Evolutionary conservation across 1,140 invertebrate genomes (phyloP).

Genomic region (Calliopsis andreniformis): DNA sequence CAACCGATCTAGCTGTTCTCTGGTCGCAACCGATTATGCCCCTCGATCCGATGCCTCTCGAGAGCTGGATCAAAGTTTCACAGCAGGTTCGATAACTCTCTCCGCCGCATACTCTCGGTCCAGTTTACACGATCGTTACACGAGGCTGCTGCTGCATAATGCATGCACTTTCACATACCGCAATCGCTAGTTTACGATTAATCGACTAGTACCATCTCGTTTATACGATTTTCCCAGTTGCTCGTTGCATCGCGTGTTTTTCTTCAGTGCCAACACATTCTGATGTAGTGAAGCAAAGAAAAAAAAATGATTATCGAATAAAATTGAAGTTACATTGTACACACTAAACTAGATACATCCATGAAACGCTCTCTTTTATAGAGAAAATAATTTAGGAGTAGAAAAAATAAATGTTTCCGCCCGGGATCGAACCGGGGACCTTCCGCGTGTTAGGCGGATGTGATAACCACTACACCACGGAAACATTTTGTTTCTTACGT

Average conservation of each 20-base stretch:
- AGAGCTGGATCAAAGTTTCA: slow-evolving; percentile 54
- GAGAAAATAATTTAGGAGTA: too few relatives aligned
- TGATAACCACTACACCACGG: too few relatives aligned
- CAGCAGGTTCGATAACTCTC: slow-evolving; percentile 16
- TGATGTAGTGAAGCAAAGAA: too few relatives aligned
- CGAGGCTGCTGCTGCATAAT: slow-evolving; percentile 58
- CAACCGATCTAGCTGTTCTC: neutral
- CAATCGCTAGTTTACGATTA: slow-evolving; percentile 60
- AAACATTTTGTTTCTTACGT: too few relatives aligned
- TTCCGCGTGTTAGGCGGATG: too few relatives aligned
- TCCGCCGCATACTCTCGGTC: slow-evolving; percentile 15
- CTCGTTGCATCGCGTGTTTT: neutral
- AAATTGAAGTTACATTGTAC: too few relatives aligned
- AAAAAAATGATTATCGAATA: too few relatives aligned
- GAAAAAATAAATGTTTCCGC: too few relatives aligned
- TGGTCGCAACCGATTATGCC: neutral
- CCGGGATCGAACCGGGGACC: too few relatives aligned
- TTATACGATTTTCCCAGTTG: neutral
- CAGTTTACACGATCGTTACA: slow-evolving; percentile 63
- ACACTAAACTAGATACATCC: too few relatives aligned
- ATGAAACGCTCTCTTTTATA: too few relatives aligned
- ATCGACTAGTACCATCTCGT: slow-evolving; percentile 45
- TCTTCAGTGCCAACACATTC: neutral
- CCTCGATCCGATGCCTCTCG: neutral
- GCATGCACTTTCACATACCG: slow-evolving; percentile 47